Evolutionary conservation across 1,140 invertebrate species (phyloP), one percentile per base, ranked within the genome.

Genomic region (Spodoptera frugiperda): DNA sequence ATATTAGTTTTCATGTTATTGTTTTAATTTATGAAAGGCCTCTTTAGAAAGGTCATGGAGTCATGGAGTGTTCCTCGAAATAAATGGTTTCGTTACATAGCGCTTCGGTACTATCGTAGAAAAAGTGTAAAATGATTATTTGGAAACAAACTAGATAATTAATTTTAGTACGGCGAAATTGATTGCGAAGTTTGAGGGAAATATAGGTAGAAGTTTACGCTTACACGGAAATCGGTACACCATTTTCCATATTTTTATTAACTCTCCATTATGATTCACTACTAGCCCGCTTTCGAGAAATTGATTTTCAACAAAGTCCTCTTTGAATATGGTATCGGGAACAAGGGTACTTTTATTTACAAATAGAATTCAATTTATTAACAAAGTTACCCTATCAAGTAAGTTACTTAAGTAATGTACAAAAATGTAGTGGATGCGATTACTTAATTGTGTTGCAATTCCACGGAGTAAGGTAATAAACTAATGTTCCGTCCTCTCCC

Each of bases 391-490:
- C 33, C 19, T 25, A 68, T 33, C 21, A 68, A 53, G 19, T 68
- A 68, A 68, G 21, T 68, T 68, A 51, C n/a, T 72, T 72, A 72
- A 19, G 9, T 19, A 48, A 46, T 17, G 51, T 57, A 72, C 33
- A 72, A 72, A 55, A 72, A 72, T 72, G 17, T 68, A 72, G 68
- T 25, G 39, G 51, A 73, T 61, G 71, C 54, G 71, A 73, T 73
- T 59, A 73, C 71, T 61, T 73, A 59, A 73, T 73, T 73, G 71
- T 73, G 71, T 73, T 73, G 71, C 71, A 73, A 73, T 73, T 73
- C 71, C 21, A 61, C 46, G n/a, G 49, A 73, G 70, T 71, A 71
- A 77, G 53, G 65, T 30, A 77, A 61, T 77, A 71, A 61, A 77
- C 65, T 77, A 77, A 71, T 77, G 75, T 39, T 39, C 33, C 25